These are phyloP conservation scores for Rhogogaster chlorosoma DNA, from an alignment of 2,888 invertebrate species.

Conservation along the genomic window DNA sequence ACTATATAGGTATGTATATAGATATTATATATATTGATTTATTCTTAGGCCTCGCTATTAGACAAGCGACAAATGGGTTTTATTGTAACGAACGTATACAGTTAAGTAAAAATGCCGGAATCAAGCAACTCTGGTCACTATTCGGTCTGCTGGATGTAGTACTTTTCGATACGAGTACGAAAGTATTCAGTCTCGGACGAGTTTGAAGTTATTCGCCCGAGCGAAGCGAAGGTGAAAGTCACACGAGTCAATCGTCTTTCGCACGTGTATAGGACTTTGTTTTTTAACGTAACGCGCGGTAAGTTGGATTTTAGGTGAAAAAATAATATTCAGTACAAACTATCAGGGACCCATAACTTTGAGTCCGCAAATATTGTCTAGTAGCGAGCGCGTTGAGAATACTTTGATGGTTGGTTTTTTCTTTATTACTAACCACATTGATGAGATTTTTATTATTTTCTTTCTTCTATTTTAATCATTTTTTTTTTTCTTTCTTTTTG, in stretches of 20 bases:
- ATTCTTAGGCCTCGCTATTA: not conserved
- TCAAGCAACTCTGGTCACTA: not conserved
- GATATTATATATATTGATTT: not conserved
- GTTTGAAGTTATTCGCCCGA: too few relatives aligned
- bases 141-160: too few relatives aligned
- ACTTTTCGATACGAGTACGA: too few relatives aligned
- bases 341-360: not conserved
- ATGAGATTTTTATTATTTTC: not conserved
- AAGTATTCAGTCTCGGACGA: too few relatives aligned
- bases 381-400: not conserved
- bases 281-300: too few relatives aligned
- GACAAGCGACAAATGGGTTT: not conserved
- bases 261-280: too few relatives aligned
- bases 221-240: too few relatives aligned
- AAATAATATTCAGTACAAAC: not conserved
- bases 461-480: not conserved
- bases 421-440: not conserved
- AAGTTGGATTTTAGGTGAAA: too few relatives aligned
- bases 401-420: conserved; percentile 2
- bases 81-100: not conserved
- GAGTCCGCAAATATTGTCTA: not conserved
- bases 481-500: not conserved
- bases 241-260: too few relatives aligned
- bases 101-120: not conserved
- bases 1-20: conserved; percentile 44